Percentiles rank a stretch among this genome's conserved stretches.
Conservation (phyloP, 2,888 invertebrate species). For the Julus scanicus region DNA sequence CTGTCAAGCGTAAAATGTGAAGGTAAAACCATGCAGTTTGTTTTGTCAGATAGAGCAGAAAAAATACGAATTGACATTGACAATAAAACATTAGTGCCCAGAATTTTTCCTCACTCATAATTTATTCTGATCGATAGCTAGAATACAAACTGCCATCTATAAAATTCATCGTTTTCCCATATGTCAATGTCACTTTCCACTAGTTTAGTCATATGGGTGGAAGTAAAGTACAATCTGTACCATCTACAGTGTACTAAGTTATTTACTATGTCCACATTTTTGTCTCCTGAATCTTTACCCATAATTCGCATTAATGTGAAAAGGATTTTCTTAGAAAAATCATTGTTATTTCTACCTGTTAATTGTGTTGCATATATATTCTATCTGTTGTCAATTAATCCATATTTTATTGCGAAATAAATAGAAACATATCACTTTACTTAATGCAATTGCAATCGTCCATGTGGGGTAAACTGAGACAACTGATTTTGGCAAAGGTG, state of each 20-base stretch:
- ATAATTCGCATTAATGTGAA: background rate
- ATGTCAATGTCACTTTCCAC: conserved; percentile 36
- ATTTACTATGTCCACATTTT: background rate
- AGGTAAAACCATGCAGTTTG: conserved; percentile 1
- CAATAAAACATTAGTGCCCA: conserved; percentile 36
- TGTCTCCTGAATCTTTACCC: background rate
- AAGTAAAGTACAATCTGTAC: background rate
- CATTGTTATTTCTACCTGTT: background rate
- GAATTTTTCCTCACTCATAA: conserved; percentile 28
- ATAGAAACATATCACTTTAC: too few relatives aligned
- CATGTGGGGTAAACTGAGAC: too few relatives aligned
- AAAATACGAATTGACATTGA: conserved; percentile 24
- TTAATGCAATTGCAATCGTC: too few relatives aligned
- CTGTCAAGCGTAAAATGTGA: background rate
- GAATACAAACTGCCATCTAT: conserved; percentile 37
- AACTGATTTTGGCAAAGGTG: too few relatives aligned
- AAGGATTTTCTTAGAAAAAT: background rate
- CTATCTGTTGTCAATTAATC: background rate
- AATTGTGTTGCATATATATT: too few relatives aligned
- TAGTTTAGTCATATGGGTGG: background rate
- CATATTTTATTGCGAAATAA: too few relatives aligned
- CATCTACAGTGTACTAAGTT: background rate
- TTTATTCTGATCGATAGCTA: conserved; percentile 30
- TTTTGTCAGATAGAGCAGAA: conserved; percentile 35
- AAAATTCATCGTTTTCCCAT: conserved; percentile 36